These are phyloP conservation scores for Cydia fagiglandana DNA, from an alignment of 1,140 invertebrate species.

Conservation along the genomic window DNA sequence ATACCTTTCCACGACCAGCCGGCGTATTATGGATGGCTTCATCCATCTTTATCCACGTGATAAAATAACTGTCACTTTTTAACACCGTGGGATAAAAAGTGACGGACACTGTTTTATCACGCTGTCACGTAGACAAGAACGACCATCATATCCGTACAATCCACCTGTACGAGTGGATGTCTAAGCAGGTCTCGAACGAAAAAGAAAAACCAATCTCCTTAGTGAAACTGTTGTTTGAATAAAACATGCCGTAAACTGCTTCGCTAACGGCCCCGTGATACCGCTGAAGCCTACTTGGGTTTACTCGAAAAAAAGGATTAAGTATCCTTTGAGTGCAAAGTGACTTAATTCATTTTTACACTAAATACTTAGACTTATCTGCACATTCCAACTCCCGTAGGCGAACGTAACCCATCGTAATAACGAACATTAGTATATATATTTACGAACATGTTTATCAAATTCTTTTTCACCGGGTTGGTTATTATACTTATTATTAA, in stretches of 20 bases:
- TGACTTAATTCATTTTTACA: neutral
- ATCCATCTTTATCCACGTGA: no score
- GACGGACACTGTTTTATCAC: no score
- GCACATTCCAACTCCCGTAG: neutral
- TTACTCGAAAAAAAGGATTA: neutral
- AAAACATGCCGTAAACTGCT: slow-evolving; percentile 14
- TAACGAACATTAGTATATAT: slow-evolving; percentile 2
- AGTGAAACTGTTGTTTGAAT: slow-evolving; percentile 26
- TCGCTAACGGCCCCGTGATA: slow-evolving; percentile 10
- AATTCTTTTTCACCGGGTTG: neutral
- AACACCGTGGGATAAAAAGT: no score
- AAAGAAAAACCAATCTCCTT: slow-evolving; percentile 22
- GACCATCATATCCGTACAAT: no score
- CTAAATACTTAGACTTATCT: neutral
- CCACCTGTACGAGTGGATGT: neutral
- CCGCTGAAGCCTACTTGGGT: neutral
- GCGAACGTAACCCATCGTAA: neutral
- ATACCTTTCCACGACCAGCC: neutral
- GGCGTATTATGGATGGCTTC: no score
- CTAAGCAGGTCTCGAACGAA: neutral
- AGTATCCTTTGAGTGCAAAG: neutral
- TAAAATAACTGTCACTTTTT: no score
- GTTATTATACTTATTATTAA: neutral
- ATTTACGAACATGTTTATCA: neutral
- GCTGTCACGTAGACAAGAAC: no score